Evolutionary conservation across 2,888 invertebrate species (phyloP).

Genomic region (Steromphala cineraria): DNA sequence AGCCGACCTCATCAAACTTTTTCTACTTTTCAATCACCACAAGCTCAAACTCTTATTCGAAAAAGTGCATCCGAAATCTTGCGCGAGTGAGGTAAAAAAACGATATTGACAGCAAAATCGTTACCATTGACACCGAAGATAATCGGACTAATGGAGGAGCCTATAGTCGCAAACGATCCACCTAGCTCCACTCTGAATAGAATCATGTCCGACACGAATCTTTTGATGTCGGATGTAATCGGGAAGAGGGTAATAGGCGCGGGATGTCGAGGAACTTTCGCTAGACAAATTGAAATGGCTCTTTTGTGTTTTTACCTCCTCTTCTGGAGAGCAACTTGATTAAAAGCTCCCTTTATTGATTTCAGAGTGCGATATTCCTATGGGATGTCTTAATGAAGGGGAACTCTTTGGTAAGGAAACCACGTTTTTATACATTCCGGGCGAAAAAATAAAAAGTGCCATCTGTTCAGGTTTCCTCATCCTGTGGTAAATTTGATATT

Average conservation of each 20-base stretch:
- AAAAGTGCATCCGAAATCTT: neutral
- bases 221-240: conserved; percentile 13
- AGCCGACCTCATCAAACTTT: neutral
- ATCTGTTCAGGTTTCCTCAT: too few species aligned
- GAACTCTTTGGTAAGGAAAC: too few species aligned
- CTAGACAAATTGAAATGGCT: conserved; percentile 17
- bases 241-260: neutral
- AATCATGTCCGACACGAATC: neutral
- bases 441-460: too few species aligned
- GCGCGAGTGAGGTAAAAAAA: neutral
- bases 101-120: conserved; percentile 9
- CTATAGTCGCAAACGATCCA: neutral
- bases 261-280: neutral
- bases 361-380: neutral
- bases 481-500: too few species aligned
- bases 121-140: conserved; percentile 7
- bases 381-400: too few species aligned
- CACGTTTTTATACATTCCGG: too few species aligned
- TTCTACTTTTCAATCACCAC: neutral
- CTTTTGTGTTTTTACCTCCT: conserved; percentile 6
- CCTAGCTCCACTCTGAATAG: neutral
- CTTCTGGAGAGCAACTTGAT: neutral
- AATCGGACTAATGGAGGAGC: conserved; percentile 8
- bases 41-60: neutral
- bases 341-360: conserved; percentile 3